These are phyloP conservation scores for Chaetophractus vellerosus DNA, from an alignment of 2,797 vertebrate species.

Conservation along the genomic window DNA sequence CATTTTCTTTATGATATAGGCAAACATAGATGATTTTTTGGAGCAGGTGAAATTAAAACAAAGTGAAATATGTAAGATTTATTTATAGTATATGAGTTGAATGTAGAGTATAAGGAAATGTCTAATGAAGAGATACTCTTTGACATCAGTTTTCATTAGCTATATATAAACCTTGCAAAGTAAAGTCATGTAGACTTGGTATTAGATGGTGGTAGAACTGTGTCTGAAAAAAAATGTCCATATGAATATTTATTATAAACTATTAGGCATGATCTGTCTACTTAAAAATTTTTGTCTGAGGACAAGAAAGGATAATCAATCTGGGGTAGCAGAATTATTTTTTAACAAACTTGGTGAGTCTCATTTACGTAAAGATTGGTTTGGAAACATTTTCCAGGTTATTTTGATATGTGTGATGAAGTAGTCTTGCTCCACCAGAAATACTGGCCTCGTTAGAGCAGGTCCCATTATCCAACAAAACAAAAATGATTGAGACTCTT, in stretches of 20 bases:
- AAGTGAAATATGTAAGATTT: background rate
- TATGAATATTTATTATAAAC: background rate
- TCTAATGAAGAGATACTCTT: background rate
- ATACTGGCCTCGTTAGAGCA: background rate
- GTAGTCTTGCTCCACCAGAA: background rate
- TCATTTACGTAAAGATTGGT: background rate
- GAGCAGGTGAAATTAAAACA: background rate
- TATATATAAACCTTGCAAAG: background rate
- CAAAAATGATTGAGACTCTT: background rate
- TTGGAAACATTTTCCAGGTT: background rate
- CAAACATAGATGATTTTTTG: background rate
- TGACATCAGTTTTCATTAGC: background rate
- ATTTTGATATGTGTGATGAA: background rate
- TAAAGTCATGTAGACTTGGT: background rate
- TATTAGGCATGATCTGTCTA: background rate
- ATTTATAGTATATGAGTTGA: background rate
- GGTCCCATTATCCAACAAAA: background rate
- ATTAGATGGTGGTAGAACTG: background rate
- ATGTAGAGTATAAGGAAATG: background rate
- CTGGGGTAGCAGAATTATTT: background rate
- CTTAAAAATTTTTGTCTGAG: background rate
- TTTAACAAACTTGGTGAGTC: background rate
- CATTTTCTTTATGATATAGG: background rate
- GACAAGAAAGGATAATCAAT: slow-evolving; percentile 2
- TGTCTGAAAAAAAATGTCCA: background rate